phyloP scores from a whole-genome alignment of 2,113 vertebrate genomes.

The Ardeotis arabs region DNA sequence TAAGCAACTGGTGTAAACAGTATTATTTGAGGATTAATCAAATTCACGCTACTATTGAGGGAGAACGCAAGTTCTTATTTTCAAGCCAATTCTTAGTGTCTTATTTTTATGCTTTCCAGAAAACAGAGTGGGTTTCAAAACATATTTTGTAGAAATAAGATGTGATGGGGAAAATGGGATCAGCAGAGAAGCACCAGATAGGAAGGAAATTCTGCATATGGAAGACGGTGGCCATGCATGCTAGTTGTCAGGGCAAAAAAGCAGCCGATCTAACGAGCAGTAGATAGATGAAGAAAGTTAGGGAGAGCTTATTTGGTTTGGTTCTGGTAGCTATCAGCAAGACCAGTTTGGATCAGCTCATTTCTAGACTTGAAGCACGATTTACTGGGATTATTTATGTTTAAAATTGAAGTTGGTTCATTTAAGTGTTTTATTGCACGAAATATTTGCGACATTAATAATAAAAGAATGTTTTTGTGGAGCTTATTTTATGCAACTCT shows the following conservation, averaged over 20 bases:
- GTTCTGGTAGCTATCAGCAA: not conserved
- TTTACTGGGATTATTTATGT: not conserved
- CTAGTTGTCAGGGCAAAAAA: not conserved
- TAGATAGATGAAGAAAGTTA: not conserved
- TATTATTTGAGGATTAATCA: not conserved
- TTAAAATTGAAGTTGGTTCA: not conserved
- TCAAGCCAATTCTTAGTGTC: not conserved
- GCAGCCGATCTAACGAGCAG: not conserved
- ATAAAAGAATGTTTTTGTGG: not conserved
- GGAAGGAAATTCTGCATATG: not conserved
- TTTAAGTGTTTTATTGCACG: not conserved
- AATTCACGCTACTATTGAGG: accelerated
- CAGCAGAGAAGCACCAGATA: not conserved
- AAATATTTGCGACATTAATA: not conserved
- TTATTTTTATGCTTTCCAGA: not conserved
- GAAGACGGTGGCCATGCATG: not conserved
- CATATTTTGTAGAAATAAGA: not conserved
- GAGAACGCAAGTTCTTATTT: not conserved
- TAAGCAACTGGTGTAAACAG: not conserved
- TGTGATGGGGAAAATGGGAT: not conserved
- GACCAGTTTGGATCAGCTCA: not conserved
- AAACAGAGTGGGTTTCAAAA: not conserved
- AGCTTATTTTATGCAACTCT: not conserved
- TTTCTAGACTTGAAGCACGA: not conserved
- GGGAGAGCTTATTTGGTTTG: not conserved